phyloP scores from a whole-genome alignment of 2,113 vertebrate species.

The Equus quagga region DNA sequence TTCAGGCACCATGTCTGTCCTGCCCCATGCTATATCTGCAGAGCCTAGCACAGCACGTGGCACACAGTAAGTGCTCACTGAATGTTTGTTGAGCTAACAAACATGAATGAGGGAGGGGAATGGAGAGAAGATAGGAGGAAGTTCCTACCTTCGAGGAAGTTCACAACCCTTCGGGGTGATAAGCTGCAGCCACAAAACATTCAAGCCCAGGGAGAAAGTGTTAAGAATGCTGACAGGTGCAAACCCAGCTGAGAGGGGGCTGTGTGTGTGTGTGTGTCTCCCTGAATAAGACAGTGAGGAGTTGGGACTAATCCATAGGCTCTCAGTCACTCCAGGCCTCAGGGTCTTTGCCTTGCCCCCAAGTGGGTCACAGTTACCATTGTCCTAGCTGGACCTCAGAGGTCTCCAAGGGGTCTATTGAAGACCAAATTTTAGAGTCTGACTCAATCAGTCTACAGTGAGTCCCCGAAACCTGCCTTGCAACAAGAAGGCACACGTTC shows the following conservation, averaged over 20 bases:
- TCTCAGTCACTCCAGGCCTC: background rate
- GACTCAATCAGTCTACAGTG: background rate
- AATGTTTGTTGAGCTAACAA: constrained; percentile 1
- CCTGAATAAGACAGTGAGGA: background rate
- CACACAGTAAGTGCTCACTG: background rate
- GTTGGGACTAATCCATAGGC: background rate
- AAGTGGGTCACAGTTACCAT: background rate
- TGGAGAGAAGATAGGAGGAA: constrained; percentile 42
- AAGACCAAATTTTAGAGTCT: constrained; percentile 29
- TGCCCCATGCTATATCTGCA: background rate
- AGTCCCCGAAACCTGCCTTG: background rate
- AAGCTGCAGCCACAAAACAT: constrained; percentile 51
- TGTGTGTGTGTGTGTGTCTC: background rate
- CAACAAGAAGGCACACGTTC: background rate
- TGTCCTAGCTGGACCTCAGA: background rate
- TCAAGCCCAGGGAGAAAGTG: background rate
- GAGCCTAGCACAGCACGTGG: background rate
- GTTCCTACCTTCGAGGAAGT: constrained; percentile 70
- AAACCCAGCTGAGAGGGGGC: background rate
- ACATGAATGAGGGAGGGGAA: constrained; percentile 52
- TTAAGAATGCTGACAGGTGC: background rate
- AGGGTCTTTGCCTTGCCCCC: background rate
- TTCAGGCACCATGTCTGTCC: background rate
- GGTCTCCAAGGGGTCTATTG: background rate
- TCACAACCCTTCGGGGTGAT: constrained; percentile 47